Base-by-base conservation (phyloP, 2,113 vertebrate genomes). In the Isurus oxyrinchus region DNA sequence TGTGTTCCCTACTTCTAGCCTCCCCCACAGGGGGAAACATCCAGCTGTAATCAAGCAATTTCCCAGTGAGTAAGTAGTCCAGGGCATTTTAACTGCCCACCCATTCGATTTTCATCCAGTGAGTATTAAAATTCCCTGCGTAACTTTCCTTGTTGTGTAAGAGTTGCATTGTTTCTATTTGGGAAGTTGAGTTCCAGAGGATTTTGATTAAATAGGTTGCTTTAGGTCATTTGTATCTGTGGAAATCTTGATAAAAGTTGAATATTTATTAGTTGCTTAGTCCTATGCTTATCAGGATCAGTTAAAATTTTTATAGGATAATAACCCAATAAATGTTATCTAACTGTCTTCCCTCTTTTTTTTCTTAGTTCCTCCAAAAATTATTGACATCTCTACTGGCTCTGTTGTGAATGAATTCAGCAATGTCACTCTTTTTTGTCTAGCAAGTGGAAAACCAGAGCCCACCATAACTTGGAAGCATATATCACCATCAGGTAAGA, bases 401-500 rank as follows among this genome's bases (percentile, higher is more conserved):
- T 98, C 99, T 97, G 97, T 98, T 0, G 99, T 99, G 97, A 99
- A 99, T 5, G 99, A 99, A 98, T 99, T 99, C 95, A 99, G 98
- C 97, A 99, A 99, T 0, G 97, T 99, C 88, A 99, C 99, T 1
- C 98, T 99, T 96, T 98, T 98, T 97, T 99, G 99, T 96, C 97
- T 99, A 98, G 99, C 99, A 97, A 99, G 98, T 23, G 99, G 99
- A 95, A 99, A 99, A 97, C 99, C 99, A 10, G 99, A 99, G 97
- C 99, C 99, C 57, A 98, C 98, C 97, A 99, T 99, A 97, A 99
- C 98, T 96, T 99, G 99, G 99, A 98, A 99, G 97, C 99, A 99
- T 97, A 99, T 99, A 98, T 99, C 99, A 96, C 99, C 99, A 49
- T 99, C 98, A 93, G 99, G 99, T 99, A 97, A 98, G 98, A 96